Evolutionary conservation across 2,113 vertebrate species (phyloP).

Genomic region (Aramus guarauna): DNA sequence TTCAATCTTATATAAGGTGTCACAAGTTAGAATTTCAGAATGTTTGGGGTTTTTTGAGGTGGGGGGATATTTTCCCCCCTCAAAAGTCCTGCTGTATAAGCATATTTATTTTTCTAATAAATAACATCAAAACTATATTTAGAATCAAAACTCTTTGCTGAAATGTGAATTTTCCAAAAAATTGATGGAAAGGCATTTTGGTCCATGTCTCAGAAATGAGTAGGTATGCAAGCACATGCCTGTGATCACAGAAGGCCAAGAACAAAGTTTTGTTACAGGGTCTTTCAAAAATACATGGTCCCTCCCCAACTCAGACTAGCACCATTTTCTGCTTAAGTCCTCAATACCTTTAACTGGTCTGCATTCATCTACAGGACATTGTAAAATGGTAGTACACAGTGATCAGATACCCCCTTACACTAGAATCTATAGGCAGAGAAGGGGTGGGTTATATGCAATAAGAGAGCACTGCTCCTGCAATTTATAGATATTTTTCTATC

Average conservation of each 20-base stretch:
- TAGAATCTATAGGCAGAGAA: neutral
- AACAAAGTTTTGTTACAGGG: neutral
- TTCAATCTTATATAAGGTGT: neutral
- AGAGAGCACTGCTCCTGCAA: neutral
- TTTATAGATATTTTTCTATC: neutral
- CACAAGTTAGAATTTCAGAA: neutral
- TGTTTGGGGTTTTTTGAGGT: rapidly evolving
- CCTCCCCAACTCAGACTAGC: neutral
- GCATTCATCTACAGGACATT: neutral
- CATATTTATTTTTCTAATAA: neutral
- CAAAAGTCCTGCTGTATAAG: neutral
- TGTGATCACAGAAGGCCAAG: neutral
- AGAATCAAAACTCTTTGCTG: neutral
- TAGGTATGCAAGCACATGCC: neutral
- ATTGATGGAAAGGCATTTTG: neutral
- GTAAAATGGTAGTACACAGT: neutral
- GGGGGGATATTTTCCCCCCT: rapidly evolving
- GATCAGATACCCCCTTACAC: neutral
- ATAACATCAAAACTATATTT: neutral
- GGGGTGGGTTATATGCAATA: neutral
- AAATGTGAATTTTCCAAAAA: neutral
- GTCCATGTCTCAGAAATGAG: neutral
- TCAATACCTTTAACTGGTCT: neutral
- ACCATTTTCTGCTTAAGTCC: neutral
- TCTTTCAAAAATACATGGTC: neutral